Percentiles rank a stretch among this genome's conserved stretches.
phyloP scores from a whole-genome alignment of 2,113 vertebrate species.

The Microcebus tavaratra region DNA sequence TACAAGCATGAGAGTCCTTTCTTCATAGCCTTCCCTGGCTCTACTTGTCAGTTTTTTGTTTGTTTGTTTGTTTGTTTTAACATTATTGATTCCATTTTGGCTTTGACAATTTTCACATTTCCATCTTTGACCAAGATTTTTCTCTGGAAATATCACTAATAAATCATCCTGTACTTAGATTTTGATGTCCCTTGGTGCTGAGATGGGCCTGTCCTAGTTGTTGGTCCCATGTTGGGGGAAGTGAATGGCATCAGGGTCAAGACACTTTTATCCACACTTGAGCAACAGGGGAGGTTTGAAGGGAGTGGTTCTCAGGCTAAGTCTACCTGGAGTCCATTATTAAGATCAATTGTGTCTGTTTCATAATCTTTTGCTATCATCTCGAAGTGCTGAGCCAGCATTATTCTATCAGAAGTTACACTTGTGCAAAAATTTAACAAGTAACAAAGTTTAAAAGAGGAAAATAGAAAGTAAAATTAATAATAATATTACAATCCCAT shows the following conservation, averaged over 20 bases:
- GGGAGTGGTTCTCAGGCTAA: not conserved
- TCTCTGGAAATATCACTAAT: not conserved
- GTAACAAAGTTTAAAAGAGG: not conserved
- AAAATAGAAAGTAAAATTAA: not conserved
- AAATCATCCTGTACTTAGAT: not conserved
- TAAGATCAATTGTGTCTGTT: not conserved
- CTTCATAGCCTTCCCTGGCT: not conserved
- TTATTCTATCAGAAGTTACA: not conserved
- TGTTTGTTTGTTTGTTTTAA: not conserved
- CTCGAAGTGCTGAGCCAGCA: not conserved
- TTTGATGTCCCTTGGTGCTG: not conserved
- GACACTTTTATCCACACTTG: not conserved
- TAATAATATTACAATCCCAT: not conserved
- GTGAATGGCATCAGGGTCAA: not conserved
- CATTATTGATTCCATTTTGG: not conserved
- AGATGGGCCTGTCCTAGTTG: not conserved
- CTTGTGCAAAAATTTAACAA: not conserved
- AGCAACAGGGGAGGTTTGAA: not conserved
- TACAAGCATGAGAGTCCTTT: not conserved
- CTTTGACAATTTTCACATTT: not conserved
- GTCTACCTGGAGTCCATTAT: not conserved
- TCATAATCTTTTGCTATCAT: not conserved
- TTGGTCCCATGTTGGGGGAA: not conserved
- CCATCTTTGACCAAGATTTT: not conserved
- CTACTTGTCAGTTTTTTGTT: not conserved